Evolutionary conservation across 2,888 invertebrate species (phyloP), one percentile per base, ranked within the genome.

Genomic region (Ormyrus rosae): DNA sequence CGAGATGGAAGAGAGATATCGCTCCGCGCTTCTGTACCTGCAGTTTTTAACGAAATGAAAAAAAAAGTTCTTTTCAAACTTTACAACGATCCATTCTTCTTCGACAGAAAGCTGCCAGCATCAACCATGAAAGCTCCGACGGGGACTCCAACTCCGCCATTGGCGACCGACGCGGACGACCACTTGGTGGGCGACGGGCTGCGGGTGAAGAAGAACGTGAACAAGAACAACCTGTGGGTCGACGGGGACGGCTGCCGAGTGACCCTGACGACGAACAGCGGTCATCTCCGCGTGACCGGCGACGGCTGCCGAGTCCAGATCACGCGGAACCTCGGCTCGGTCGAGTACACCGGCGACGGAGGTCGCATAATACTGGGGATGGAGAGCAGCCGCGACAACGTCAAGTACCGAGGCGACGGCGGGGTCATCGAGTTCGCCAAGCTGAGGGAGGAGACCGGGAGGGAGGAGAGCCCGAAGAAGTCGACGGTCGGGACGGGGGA

Each of bases 321-420:
- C 64, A 82, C 78, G 0, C 83, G 83, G 8, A 90, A 89, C 75
- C 70, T 80, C 6, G 89, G 90, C 0, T 82, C 83, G 10, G 86
- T 89, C 34, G 86, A 87, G 72, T 90, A 88, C 79, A 84, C 65
- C 2, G 90, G 89, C 0, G 89, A 89, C 76, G 90, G 89, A 0
- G 89, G 89, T 1, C 83, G 83, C 0, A 85, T 90, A 4, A 34
- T 84, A 0, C 81, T 89, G 3, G 89, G 89, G 0, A 75, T 85
- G 4, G 84, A 86, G 10, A 84, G 72, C 50, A 51, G 58, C 13
- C 83, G 58, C 19, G 81, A 82, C 1, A 85, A 83, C 0, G 85
- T 89, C 51, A 85, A 83, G 34, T 89, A 89, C 83, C 64, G 83
- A 56, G 89, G 89, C 0, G 85, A 87, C 19, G 89, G 89, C 0